phyloP scores from a whole-genome alignment of 2,113 vertebrate species.

The Rallus limicola region DNA sequence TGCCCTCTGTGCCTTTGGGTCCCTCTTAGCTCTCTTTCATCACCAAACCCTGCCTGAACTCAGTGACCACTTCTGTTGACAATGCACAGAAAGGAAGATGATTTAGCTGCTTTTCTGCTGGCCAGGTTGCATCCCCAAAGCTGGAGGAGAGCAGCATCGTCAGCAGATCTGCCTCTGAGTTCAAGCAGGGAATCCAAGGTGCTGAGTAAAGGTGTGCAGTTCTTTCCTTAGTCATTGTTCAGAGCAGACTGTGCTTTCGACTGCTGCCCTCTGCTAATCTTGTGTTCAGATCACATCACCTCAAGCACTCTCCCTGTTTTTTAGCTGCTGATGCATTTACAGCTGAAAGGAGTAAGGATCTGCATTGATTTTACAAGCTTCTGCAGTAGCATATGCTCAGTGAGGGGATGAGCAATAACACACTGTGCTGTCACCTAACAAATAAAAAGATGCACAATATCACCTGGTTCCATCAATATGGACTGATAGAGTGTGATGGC shows the following conservation, averaged over 20 bases:
- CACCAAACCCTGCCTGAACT: neutral
- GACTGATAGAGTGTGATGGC: rapidly evolving
- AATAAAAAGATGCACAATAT: neutral
- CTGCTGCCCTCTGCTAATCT: neutral
- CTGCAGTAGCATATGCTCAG: neutral
- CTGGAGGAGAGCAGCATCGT: neutral
- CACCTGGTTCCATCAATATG: neutral
- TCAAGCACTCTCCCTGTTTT: neutral
- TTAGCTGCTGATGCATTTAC: neutral
- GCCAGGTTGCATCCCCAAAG: neutral
- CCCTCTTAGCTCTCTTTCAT: neutral
- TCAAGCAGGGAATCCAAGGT: neutral
- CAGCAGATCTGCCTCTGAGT: neutral
- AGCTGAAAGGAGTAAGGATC: neutral
- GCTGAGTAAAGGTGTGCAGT: neutral
- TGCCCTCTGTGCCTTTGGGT: neutral
- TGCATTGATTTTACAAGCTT: neutral
- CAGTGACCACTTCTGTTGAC: neutral
- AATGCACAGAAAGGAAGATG: neutral
- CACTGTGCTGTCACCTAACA: neutral
- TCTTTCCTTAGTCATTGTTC: neutral
- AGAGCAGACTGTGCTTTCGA: neutral
- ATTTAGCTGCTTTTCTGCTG: neutral
- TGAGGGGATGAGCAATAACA: neutral
- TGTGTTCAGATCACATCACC: neutral